Base-by-base conservation (phyloP, 2,113 vertebrate species). In the Hyaena hyaena region DNA sequence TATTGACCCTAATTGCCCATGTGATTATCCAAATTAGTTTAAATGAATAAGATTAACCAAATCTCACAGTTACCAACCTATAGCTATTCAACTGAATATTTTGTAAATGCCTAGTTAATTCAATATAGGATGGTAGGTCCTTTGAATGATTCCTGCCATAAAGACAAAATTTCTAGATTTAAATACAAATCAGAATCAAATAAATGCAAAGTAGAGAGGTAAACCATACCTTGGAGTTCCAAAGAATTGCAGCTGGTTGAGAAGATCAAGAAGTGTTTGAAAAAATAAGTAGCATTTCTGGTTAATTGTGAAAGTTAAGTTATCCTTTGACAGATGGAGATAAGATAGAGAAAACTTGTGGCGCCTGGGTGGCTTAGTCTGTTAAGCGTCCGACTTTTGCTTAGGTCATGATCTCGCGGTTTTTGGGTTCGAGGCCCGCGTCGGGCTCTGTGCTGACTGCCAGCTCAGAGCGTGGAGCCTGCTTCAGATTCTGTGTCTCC, bases 161-260 rank as follows among this genome's bases (percentile, higher is more conserved):
- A 81, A 45, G 12, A 10, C 3, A 68, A 93, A 71, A 45, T 55
- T 63, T 93, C 24, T 55, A 55, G 61, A 58, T 88, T 95, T 73
- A 50, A 71, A 39, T 48, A 74, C n/a, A 93, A 88, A 88, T 9
- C 2, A 84, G 71, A 95, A 74, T 48, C 68, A 92, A 95, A 69
- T 83, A 90, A 92, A 61, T 68, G 76, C 2, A 33, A 71, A 71
- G 5, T 43, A 77, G 5, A 93, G 39, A 80, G 16, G 15, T 45
- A 90, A 83, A 61, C 2, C 2, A 3, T 53, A 81, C 17, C 15
- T 63, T 85, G 7, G 10, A 6, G n/a, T 94, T 81, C 87, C 43
- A 88, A 89, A 86, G 23, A 55, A 92, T 89, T 79, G 83, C 3
- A 95, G 26, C 31, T 82, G 50, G 10, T 58, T 71, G 12, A 92